phyloP scores from a whole-genome alignment of 2,888 invertebrate genomes.

The Folsomia candida region DNA sequence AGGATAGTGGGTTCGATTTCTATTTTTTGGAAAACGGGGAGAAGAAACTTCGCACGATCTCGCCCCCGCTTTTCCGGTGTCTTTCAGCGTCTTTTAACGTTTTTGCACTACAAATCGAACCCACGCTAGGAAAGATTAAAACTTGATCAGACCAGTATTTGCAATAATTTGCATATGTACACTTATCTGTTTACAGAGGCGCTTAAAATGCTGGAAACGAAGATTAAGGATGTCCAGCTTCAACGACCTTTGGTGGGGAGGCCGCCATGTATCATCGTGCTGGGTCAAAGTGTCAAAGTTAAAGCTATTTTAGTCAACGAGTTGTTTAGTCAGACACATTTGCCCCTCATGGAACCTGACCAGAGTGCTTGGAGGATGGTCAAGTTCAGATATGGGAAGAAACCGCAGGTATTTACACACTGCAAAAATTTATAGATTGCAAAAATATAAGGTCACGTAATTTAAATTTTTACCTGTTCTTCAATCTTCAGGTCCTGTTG shows the following conservation, averaged over 20 bases:
- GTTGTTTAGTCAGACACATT: conserved; percentile 65
- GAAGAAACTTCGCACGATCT: too few relatives aligned
- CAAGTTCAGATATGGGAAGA: conserved; percentile 48
- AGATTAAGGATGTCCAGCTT: conserved; percentile 47
- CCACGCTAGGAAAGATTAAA: too few relatives aligned
- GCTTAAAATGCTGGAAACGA: conserved; percentile 44
- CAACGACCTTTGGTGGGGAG: conserved; percentile 54
- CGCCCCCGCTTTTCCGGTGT: too few relatives aligned
- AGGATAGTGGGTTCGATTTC: neutral
- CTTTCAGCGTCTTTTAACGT: too few relatives aligned
- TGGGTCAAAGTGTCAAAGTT: conserved; percentile 69
- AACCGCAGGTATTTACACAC: conserved; percentile 40
- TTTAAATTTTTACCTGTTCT: too few relatives aligned
- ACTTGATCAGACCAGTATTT: too few relatives aligned
- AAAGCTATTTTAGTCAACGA: conserved; percentile 71
- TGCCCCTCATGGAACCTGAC: conserved; percentile 59
- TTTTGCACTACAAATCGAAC: too few relatives aligned
- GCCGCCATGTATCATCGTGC: conserved; percentile 68
- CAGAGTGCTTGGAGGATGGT: conserved; percentile 47
- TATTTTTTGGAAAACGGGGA: neutral
- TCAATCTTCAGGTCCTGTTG: conserved; percentile 51
- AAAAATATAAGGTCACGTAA: neutral
- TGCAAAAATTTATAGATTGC: conserved; percentile 2
- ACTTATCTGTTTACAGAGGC: conserved; percentile 32
- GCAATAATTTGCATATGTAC: neutral